A percentile compares a stretch with the other conserved stretches of the same genome.
Conservation (phyloP, 1,140 invertebrate genomes). For the Aphelenchoides besseyi region DNA sequence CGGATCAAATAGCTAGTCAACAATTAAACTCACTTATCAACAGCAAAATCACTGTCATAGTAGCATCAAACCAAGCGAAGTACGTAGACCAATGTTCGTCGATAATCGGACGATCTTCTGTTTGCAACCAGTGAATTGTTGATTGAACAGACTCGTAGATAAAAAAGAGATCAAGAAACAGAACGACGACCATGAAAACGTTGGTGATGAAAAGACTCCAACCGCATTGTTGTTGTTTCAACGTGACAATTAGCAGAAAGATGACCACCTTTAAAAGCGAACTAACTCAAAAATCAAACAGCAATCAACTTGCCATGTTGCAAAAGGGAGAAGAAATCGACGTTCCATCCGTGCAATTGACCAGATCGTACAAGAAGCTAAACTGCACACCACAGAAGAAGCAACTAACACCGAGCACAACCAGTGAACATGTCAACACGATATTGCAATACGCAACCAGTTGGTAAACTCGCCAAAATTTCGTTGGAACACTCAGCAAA, state of each 20-base stretch:
- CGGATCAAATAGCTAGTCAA: not conserved
- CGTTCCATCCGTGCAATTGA: not conserved
- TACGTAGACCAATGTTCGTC: not conserved
- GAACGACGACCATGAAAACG: conserved; percentile 2
- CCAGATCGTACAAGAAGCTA: not conserved
- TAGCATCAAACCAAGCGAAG: not conserved
- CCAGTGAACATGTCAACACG: not conserved
- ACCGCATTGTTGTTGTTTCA: conserved; percentile 9
- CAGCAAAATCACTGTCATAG: not conserved
- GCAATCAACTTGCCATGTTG: not conserved
- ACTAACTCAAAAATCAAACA: not conserved
- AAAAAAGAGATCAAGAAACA: conserved; percentile 3
- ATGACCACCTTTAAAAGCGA: not conserved
- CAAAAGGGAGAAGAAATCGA: not conserved
- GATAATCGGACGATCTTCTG: not conserved
- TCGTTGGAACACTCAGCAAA: not conserved
- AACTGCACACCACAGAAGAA: not conserved
- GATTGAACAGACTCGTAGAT: not conserved
- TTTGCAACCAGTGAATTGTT: not conserved
- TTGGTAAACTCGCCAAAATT: not conserved
- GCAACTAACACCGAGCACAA: not conserved
- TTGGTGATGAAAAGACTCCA: not conserved
- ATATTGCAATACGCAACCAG: not conserved
- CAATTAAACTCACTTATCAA: not conserved
- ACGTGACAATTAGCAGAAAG: not conserved